Conservation (phyloP, 2,797 vertebrate genomes). For the Sternotherus odoratus region DNA sequence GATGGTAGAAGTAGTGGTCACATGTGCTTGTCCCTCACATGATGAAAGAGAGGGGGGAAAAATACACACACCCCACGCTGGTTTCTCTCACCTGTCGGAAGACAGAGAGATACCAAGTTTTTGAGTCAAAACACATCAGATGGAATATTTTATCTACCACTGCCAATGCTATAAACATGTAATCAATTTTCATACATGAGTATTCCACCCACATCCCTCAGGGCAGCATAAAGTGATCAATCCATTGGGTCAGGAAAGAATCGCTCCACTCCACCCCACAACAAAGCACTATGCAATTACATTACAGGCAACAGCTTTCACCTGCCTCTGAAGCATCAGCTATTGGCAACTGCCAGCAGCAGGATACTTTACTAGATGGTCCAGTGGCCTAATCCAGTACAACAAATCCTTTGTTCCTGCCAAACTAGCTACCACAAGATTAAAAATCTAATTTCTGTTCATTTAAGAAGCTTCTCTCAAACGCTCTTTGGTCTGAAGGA, state of each 20-base stretch:
- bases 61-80: not conserved
- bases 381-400: not conserved
- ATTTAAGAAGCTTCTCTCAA: slow-evolving; percentile 17
- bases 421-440: not conserved
- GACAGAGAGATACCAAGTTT: slow-evolving; percentile 42
- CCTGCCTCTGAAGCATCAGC: not conserved
- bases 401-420: slow-evolving; percentile 3
- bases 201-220: not conserved
- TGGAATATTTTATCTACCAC: not conserved
- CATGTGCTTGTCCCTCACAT: slow-evolving; percentile 24
- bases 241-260: not conserved
- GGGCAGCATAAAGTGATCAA: slow-evolving; percentile 24
- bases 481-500: not conserved
- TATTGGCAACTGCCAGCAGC: not conserved
- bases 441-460: slow-evolving; percentile 32
- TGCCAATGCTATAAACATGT: not conserved
- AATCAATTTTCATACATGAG: too few relatives aligned
- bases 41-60: not conserved
- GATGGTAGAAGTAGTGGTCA: slow-evolving; percentile 46
- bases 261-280: slow-evolving; percentile 13
- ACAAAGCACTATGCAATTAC: not conserved
- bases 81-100: slow-evolving; percentile 51
- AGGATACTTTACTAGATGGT: not conserved
- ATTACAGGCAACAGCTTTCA: not conserved
- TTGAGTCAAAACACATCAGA: not conserved